A percentile compares a stretch with the other conserved stretches of the same genome.
Conservation (phyloP, 2,113 vertebrate genomes). For the Xenopus borealis region DNA sequence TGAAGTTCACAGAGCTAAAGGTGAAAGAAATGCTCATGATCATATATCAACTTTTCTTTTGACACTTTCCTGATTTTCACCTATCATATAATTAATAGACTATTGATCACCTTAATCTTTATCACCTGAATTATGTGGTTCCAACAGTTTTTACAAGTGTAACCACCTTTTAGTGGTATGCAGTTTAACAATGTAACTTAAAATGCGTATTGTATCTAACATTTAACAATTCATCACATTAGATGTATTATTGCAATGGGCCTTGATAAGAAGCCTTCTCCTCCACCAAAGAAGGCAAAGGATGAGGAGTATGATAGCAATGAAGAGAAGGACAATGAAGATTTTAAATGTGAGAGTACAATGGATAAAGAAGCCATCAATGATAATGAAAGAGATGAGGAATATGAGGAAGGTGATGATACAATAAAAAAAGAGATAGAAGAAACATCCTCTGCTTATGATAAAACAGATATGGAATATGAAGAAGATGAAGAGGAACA, state of each 20-base stretch:
- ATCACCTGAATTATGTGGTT: too few relatives aligned
- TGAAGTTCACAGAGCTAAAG: too few relatives aligned
- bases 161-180: too few relatives aligned
- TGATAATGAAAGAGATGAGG: slow-evolving; percentile 4
- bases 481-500: slow-evolving; percentile 39
- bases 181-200: too few relatives aligned
- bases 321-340: slow-evolving; percentile 5
- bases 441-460: not conserved
- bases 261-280: slow-evolving; percentile 76
- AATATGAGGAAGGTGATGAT: not conserved
- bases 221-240: too few relatives aligned
- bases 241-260: slow-evolving; percentile 89
- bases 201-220: too few relatives aligned
- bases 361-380: not conserved
- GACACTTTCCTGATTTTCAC: too few relatives aligned
- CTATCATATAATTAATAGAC: too few relatives aligned
- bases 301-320: slow-evolving; percentile 29
- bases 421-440: not conserved
- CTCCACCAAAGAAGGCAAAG: slow-evolving; percentile 67
- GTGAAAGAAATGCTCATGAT: too few relatives aligned
- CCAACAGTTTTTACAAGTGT: too few relatives aligned
- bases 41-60: too few relatives aligned
- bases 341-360: not conserved
- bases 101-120: too few relatives aligned
- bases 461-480: slow-evolving; percentile 23